Percentiles rank a stretch among this genome's conserved stretches.
These are phyloP conservation scores for Aplidium turbinatum DNA, from an alignment of 23 tunicate species.

Conservation along the genomic window DNA sequence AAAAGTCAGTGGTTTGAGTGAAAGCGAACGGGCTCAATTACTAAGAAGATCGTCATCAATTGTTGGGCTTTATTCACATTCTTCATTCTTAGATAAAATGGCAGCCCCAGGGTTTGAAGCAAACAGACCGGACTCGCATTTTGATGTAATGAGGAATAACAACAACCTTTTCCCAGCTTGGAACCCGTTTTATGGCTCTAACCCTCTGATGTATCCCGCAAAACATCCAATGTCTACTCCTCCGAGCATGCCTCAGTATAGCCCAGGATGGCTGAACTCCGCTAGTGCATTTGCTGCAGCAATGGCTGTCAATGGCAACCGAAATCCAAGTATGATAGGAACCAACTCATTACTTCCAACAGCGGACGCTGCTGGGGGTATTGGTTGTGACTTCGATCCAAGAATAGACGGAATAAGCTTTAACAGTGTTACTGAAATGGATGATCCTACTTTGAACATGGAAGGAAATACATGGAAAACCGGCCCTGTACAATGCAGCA, in stretches of 20 bases:
- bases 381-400: constrained; percentile 1
- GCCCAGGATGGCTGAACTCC: constrained; percentile 15
- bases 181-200: constrained; percentile 13
- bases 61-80: constrained; percentile 17
- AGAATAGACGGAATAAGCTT: constrained; percentile 23
- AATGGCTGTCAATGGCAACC: constrained; percentile 30
- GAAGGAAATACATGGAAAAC: constrained; percentile 95
- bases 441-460: constrained; percentile 88
- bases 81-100: background rate
- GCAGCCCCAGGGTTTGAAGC: background rate
- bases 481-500: constrained; percentile 89
- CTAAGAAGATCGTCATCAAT: constrained; percentile 21
- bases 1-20: constrained; percentile 17
- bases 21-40: constrained; percentile 21
- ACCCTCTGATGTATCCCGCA: constrained; percentile 9
- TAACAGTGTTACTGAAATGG: constrained; percentile 76
- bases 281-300: constrained; percentile 54
- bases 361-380: background rate
- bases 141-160: background rate
- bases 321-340: background rate
- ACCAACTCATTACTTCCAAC: constrained; percentile 4
- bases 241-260: background rate
- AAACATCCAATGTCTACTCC: constrained; percentile 32
- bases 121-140: background rate
- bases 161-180: background rate